Evolutionary conservation across 2,888 invertebrate genomes (phyloP).

Genomic region (Erebia ligea): DNA sequence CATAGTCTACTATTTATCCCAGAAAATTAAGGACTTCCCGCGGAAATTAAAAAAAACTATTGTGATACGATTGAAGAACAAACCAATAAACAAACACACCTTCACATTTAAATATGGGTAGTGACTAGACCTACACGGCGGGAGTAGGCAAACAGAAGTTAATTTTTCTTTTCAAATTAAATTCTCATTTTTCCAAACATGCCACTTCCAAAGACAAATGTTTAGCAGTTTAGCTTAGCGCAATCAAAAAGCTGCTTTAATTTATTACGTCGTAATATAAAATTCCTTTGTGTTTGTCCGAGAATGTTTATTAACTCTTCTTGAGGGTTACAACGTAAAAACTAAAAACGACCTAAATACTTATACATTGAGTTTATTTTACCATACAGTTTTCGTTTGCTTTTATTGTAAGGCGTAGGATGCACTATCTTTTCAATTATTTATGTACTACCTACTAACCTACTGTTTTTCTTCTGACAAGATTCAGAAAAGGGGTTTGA

Average conservation of each 20-base stretch:
- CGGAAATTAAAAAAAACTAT: no score
- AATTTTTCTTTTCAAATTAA: not conserved
- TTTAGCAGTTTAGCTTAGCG: not conserved
- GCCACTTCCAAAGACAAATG: constrained; percentile 24
- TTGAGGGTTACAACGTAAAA: not conserved
- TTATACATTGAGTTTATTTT: not conserved
- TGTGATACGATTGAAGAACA: no score
- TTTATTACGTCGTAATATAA: constrained; percentile 32
- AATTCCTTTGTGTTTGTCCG: constrained; percentile 31
- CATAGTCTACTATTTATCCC: no score
- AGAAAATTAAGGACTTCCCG: no score
- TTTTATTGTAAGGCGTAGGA: constrained; percentile 1
- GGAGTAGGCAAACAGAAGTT: no score
- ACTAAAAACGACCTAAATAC: not conserved
- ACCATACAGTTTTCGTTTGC: not conserved
- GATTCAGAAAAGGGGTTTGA: no score
- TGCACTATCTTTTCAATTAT: not conserved
- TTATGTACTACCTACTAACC: no score
- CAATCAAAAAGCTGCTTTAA: constrained; percentile 37
- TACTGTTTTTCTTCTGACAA: no score
- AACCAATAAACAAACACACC: no score
- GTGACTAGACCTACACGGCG: no score
- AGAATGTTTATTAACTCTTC: constrained; percentile 23
- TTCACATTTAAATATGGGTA: no score
- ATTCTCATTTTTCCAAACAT: not conserved